Percentiles rank a stretch among this genome's conserved stretches.
Evolutionary conservation across 2,113 vertebrate genomes (phyloP).

Genomic region (Pomatorhinus ruficollis): DNA sequence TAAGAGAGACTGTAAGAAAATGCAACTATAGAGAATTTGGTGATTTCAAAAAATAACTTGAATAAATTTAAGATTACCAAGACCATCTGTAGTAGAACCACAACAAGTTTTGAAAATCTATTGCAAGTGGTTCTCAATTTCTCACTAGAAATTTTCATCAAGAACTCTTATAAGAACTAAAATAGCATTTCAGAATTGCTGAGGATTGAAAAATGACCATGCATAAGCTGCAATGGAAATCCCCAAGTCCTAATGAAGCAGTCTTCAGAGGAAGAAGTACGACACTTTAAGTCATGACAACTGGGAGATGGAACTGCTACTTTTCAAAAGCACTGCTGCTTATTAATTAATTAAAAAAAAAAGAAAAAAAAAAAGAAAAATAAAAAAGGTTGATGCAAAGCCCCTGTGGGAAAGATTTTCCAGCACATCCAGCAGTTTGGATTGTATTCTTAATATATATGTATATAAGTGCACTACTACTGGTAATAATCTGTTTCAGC

Average conservation of each 20-base stretch:
- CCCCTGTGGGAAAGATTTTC: background rate
- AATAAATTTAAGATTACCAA: background rate
- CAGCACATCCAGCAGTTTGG: background rate
- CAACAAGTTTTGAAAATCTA: background rate
- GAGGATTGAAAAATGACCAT: background rate
- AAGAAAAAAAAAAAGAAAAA: background rate
- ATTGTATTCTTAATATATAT: background rate
- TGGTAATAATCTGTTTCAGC: background rate
- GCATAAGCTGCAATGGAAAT: background rate
- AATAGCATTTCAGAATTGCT: background rate
- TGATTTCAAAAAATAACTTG: background rate
- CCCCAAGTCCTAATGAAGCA: background rate
- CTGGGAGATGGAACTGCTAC: background rate
- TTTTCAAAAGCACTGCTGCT: background rate
- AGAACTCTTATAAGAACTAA: background rate
- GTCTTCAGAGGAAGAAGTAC: background rate
- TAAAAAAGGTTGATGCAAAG: background rate
- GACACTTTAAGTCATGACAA: background rate
- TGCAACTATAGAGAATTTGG: background rate
- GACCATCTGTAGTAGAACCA: background rate
- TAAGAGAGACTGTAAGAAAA: constrained; percentile 15
- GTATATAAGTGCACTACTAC: background rate
- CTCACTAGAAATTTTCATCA: background rate
- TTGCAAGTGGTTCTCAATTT: background rate
- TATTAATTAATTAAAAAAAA: background rate